Conservation (phyloP, 1,140 invertebrate genomes). For the Pachypsylla venusta region DNA sequence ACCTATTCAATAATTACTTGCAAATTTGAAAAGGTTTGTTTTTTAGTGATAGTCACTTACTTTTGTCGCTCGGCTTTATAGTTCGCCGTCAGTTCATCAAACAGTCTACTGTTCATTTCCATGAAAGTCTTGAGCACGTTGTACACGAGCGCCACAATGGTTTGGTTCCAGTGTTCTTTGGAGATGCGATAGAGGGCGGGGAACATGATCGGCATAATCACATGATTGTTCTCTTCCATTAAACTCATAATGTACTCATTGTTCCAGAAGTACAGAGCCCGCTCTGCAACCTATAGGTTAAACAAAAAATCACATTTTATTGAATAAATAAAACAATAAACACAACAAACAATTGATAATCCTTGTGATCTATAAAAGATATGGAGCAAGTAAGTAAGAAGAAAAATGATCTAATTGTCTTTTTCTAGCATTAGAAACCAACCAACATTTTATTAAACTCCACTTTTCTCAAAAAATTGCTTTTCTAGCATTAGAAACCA, state of each 20-base stretch:
- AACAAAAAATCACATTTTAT: too few relatives aligned
- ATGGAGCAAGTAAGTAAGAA: too few relatives aligned
- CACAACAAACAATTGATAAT: too few relatives aligned
- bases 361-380: too few relatives aligned
- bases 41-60: constrained; percentile 40
- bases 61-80: constrained; percentile 96
- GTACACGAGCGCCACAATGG: constrained; percentile 96
- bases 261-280: constrained; percentile 88
- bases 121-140: constrained; percentile 99
- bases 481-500: too few relatives aligned
- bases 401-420: too few relatives aligned
- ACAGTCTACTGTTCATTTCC: constrained; percentile 99
- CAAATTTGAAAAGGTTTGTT: background rate
- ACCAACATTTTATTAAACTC: too few relatives aligned
- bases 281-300: constrained; percentile 98
- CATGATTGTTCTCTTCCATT: constrained; percentile 82
- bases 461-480: too few relatives aligned
- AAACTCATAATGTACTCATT: constrained; percentile 93
- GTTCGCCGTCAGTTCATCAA: constrained; percentile 94
- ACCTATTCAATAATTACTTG: background rate
- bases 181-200: constrained; percentile 94
- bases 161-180: constrained; percentile 99
- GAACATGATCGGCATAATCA: constrained; percentile 89
- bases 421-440: too few relatives aligned
- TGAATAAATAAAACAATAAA: too few relatives aligned